These are phyloP conservation scores for Vultur gryphus DNA, from an alignment of 2,797 vertebrate genomes.

Conservation along the genomic window DNA sequence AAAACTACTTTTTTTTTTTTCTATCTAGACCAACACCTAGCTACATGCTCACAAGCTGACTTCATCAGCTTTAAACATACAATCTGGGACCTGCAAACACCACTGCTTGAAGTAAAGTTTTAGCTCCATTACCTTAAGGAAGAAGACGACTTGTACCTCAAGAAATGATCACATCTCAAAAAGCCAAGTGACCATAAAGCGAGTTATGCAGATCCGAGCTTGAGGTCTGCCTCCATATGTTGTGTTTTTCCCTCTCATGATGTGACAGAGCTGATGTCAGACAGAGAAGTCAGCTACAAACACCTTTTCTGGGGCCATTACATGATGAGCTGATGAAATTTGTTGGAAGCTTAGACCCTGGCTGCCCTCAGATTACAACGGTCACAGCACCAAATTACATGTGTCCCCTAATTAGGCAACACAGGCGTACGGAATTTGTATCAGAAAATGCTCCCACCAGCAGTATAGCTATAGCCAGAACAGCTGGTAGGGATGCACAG, in stretches of 20 bases:
- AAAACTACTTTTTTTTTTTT: not conserved
- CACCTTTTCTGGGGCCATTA: not conserved
- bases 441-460: not conserved
- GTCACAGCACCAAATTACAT: not conserved
- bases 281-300: not conserved
- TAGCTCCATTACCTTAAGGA: not conserved
- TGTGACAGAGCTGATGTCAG: not conserved
- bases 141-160: not conserved
- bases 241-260: not conserved
- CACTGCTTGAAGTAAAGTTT: not conserved
- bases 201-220: not conserved
- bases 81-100: not conserved
- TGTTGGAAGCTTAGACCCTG: not conserved
- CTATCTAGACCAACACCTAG: not conserved
- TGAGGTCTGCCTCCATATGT: not conserved
- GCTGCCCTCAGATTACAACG: not conserved
- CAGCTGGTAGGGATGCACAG: not conserved
- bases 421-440: not conserved
- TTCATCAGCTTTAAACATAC: not conserved
- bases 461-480: not conserved
- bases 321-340: not conserved
- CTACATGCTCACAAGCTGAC: not conserved
- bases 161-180: not conserved
- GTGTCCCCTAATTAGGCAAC: not conserved
- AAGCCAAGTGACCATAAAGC: not conserved